Base-by-base conservation (phyloP, 2,113 vertebrate species). In the Ceyx melanurus region DNA sequence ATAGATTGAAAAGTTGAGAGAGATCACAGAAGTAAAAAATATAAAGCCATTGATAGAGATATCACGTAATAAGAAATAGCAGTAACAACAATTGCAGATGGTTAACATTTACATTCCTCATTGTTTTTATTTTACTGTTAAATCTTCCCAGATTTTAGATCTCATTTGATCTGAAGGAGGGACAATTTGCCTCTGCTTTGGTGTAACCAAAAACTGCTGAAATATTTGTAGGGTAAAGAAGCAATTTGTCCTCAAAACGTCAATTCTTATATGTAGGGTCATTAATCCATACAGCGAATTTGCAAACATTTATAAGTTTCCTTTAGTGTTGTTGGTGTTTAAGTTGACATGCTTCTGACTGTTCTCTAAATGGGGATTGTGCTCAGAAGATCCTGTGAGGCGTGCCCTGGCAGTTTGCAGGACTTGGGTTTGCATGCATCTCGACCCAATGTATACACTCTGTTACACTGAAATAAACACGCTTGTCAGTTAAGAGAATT, bases 111-210 rank as follows among this genome's bases (percentile, higher is more conserved):
- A 80, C 81, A 73, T 95, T 95, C 86, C 61, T 77, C 28, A 94
- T 98, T 97, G 96, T 96, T 98, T 98, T 97, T 97, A 97, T 92
- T 97, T 97, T 96, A 74, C 95, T 95, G 90, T 90, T 98, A 98
- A 98, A 97, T 95, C 97, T 97, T 98, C 97, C 97, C 97, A 98
- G 97, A 98, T 97, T 97, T 97, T 22, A 53, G 70, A 54, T 91
- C 86, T 83, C 35, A 84, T 98, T 98, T 98, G 97, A 98, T 98
- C 97, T 97, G 92, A 94, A 96, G 92, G 87, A 96, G 9, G 92
- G 96, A 97, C 26, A 97, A 89, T 60, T 98, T 79, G 81, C 92
- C 96, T 91, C 92, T 94, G 90, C 74, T 96, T 92, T 91, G 78
- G 72, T 86, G 21, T 88, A 95, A 95, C 92, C 75, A 94, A 97